Evolutionary conservation across 1,140 invertebrate species (phyloP), one percentile per base, ranked within the genome.

Genomic region (Wasmannia auropunctata): DNA sequence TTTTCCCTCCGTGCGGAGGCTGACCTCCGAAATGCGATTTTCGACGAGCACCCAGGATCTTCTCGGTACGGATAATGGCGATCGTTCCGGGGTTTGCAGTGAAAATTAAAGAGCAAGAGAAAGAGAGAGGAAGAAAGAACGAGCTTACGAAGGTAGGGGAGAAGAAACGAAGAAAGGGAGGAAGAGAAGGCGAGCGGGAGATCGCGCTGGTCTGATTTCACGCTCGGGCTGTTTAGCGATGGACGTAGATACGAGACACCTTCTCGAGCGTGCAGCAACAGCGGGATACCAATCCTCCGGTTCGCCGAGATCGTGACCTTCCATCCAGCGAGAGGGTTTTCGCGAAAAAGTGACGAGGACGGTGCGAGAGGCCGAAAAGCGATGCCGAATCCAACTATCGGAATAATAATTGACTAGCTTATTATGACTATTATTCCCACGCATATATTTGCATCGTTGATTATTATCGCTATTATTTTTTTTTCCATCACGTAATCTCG

Each of bases 161-260:
- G 40, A 80, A 88, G 63, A 70, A 67, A 74, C 40, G 75, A 54
- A 75, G 28, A 62, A 46, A 72, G 58, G 43, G 77, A 63, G 63
- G 40, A 67, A 74, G 37, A 86, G 67, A 77, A 80, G 67, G 81
- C 86, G 63, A 90, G 87, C 88, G 88, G 63, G 72, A 91, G 91
- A 92, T 92, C 85, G 84, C 91, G 84, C 91, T 92, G 92, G 92
- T 93, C 92, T 92, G 92, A 94, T 94, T 94, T 94, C 93, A 94
- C 92, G 93, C 92, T 94, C 91, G 93, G 90, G 92, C 92, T 94
- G 93, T 88, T 93, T 93, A 93, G 93, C 92, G 93, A 94, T 94
- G 93, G 92, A 93, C 91, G 87, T 91, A 92, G 92, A 94, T 93
- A 93, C 90, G 91, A 92, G 90, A 94, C 92, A 94, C 93, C 93